Base-by-base conservation (phyloP, 2,888 invertebrate species). In the Epirrhoe alternata region DNA sequence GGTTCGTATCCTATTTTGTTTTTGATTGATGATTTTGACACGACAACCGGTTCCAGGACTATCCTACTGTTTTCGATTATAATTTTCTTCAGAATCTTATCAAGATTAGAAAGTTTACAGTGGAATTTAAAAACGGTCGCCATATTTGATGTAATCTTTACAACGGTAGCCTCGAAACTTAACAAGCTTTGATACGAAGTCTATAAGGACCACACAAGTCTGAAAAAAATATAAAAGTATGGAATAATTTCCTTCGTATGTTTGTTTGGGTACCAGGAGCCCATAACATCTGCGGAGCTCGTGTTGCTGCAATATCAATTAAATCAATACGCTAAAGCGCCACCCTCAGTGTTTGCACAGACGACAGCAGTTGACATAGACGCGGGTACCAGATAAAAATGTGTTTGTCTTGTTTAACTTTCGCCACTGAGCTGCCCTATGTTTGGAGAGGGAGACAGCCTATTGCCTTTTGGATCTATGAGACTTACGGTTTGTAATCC, bases 301-400 rank as follows among this genome's bases (percentile, higher is more conserved):
- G 66, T 74, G 72, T 74, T 63, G 70, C 80, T 82, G 86, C 80
- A 83, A 84, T 87, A 86, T 87, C 89, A 90, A 89, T 89, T 90
- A 89, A 85, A 87, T 76, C 77, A 76, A 83, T 80, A 82, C 78
- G 72, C 74, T 72, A 71, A 74, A 83, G 82, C 84, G 85, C 87
- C 89, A 87, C 88, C 90, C 88, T 82, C 82, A 72, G 71, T 89
- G 86, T 90, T 89, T 90, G 83, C 81, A 74, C 87, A 88, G 86
- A 81, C 88, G 84, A 66, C 64, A 68, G 69, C 72, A 78, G 87
- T 87, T 86, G 86, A 90, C 89, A 85, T 84, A 84, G 80, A 79
- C 84, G 81, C 80, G 83, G 79, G 76, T 72, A 77, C 74, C 84
- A 88, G 92, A 90, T 91, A 92, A 90, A 90, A 89, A 88, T 89